These are phyloP conservation scores for Willowsia nigromaculata DNA, from an alignment of 2,888 invertebrate species.

Conservation along the genomic window DNA sequence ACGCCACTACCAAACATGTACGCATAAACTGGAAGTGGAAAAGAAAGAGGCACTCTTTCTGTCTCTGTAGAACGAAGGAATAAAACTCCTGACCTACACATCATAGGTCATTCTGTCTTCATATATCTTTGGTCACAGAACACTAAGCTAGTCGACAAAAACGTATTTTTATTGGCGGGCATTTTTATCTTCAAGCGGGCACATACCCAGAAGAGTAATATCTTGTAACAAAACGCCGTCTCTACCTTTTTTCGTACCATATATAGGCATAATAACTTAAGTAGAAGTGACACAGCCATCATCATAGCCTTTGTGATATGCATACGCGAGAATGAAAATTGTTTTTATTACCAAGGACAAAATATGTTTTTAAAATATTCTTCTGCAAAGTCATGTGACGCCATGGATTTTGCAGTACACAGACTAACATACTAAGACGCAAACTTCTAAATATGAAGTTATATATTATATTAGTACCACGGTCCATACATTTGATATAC, in stretches of 20 bases:
- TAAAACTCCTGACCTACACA: constrained; percentile 62
- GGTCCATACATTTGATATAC: background rate
- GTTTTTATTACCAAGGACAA: background rate
- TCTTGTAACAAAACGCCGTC: background rate
- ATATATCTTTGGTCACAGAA: constrained; percentile 55
- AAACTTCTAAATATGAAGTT: background rate
- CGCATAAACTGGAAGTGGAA: background rate
- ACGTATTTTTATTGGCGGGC: background rate
- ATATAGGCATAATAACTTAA: too few species aligned
- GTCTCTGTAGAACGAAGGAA: background rate
- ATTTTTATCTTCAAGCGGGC: background rate
- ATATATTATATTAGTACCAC: background rate
- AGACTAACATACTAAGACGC: background rate
- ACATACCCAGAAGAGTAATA: background rate
- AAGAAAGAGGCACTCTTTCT: background rate
- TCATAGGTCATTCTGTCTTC: constrained; percentile 53
- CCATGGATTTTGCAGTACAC: background rate
- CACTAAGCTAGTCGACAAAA: background rate
- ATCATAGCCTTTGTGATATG: background rate
- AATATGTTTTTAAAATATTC: background rate
- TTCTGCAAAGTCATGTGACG: background rate
- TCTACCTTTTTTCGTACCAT: background rate
- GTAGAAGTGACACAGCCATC: background rate
- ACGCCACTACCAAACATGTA: background rate
- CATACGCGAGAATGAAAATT: background rate